Evolutionary conservation across 2,113 vertebrate genomes (phyloP).

Genomic region (Bambusicola thoracicus): DNA sequence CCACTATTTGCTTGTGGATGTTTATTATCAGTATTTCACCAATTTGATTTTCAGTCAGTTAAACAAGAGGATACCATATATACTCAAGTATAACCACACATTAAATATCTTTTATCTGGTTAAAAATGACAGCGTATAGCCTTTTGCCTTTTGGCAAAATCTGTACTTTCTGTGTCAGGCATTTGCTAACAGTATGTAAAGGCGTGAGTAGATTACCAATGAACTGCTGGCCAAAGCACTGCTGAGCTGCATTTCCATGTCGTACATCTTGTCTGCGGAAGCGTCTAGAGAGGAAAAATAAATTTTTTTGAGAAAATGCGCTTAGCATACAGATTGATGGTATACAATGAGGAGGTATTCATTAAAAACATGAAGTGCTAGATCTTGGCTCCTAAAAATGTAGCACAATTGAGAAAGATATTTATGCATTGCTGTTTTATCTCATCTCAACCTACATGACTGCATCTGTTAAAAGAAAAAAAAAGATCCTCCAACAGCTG

Average conservation of each 20-base stretch:
- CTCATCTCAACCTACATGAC: neutral
- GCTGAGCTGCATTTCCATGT: conserved; percentile 94
- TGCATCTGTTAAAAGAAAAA: neutral
- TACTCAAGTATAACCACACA: neutral
- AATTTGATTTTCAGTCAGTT: neutral
- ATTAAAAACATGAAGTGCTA: neutral
- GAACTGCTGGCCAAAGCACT: conserved; percentile 94
- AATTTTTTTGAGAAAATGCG: neutral
- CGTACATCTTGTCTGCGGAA: conserved; percentile 96
- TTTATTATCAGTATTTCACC: neutral
- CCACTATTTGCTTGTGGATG: neutral
- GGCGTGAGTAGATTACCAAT: conserved; percentile 79
- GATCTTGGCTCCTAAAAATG: neutral
- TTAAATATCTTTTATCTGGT: neutral
- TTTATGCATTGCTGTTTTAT: neutral
- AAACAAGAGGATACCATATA: neutral
- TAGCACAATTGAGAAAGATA: neutral
- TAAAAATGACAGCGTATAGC: neutral
- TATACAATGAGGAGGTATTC: neutral
- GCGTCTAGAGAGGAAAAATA: conserved; percentile 76
- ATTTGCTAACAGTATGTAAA: neutral
- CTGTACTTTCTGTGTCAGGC: neutral
- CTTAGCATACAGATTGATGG: neutral
- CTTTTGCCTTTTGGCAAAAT: neutral
- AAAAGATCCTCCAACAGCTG: neutral